Base-by-base conservation (phyloP, 2,113 vertebrate species). In the Tetrax tetrax region DNA sequence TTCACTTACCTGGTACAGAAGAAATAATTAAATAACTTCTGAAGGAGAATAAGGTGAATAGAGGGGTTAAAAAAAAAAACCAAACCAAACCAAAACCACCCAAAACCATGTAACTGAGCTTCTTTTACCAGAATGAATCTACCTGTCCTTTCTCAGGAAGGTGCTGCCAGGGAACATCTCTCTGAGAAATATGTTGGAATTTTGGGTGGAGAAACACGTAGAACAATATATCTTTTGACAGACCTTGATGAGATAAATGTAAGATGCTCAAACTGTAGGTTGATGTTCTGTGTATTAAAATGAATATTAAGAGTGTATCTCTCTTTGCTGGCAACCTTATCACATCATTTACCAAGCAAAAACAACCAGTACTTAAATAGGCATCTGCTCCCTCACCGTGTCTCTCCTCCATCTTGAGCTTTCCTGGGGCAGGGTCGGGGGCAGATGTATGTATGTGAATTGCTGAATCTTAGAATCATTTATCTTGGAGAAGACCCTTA, bases 51-150 rank as follows among this genome's bases (percentile, higher is more conserved):
- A 29, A 48, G 29, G 27, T 31, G 28, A 90, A 45, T 19, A 31
- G 33, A 51, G 18, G 20, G 35, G 37, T 75, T 18, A 51, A 51
- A 76, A 47, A 4, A 2, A 20, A 14, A 14, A 24, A 24, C 7
- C 10, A 35, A 50, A 48, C 15, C 71, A 47, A 4, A 2, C 9
- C 9, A 22, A 24, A 24, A 6, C 2, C 9, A 48, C 11, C 7
- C 31, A 16, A 56, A 86, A 28, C 2, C 3, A 21, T 7, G 0
- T 1, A 37, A 20, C n/a, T 72, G 9, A 28, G 4, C 17, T n/a
- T 59, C 19, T 61, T 57, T 63, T 48, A 31, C 0, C 0, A 12
- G 41, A 63, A 24, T 61, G 20, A 37, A 27, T 57, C 29, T 63
- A 28, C 21, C 6, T 71, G 29, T 38, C 12, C 14, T 60, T 48